Percentiles rank a stretch among this genome's conserved stretches.
These are phyloP conservation scores for Lordiphosa mommai DNA, from an alignment of 1,140 invertebrate genomes.

Conservation along the genomic window DNA sequence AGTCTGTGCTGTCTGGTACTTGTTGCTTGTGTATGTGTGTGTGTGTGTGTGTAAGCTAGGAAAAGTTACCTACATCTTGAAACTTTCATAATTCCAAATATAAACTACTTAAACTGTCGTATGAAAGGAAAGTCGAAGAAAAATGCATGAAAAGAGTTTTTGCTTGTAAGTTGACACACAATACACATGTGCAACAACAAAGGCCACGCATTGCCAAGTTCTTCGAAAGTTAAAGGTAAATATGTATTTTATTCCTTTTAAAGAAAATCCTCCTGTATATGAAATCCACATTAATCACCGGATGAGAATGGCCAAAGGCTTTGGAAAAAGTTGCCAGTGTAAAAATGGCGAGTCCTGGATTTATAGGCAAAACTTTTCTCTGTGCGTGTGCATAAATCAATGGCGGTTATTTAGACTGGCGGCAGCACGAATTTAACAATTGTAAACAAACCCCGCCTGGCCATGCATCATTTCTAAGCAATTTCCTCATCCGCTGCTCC, in stretches of 20 bases:
- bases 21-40: constrained; percentile 28
- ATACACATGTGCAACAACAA: not conserved
- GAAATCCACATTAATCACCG: constrained; percentile 65
- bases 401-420: constrained; percentile 62
- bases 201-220: constrained; percentile 6
- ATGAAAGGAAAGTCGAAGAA: not conserved
- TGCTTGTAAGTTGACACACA: not conserved
- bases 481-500: constrained; percentile 58
- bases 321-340: constrained; percentile 47
- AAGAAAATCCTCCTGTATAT: constrained; percentile 23
- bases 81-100: constrained; percentile 70
- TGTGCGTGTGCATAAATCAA: constrained; percentile 61
- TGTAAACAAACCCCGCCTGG: constrained; percentile 54
- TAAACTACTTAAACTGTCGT: constrained; percentile 75
- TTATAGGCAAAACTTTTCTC: constrained; percentile 68
- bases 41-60: constrained; percentile 1
- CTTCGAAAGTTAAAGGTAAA: not conserved
- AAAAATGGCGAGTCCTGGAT: constrained; percentile 54
- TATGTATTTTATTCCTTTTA: no score
- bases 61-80: constrained; percentile 42
- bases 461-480: constrained; percentile 76
- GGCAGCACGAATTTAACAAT: constrained; percentile 52
- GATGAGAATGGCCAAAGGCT: constrained; percentile 36
- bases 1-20: constrained; percentile 20
- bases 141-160: constrained; percentile 17